Evolutionary conservation across 2,797 vertebrate species (phyloP).

Genomic region (Pantherophis vulpinus): DNA sequence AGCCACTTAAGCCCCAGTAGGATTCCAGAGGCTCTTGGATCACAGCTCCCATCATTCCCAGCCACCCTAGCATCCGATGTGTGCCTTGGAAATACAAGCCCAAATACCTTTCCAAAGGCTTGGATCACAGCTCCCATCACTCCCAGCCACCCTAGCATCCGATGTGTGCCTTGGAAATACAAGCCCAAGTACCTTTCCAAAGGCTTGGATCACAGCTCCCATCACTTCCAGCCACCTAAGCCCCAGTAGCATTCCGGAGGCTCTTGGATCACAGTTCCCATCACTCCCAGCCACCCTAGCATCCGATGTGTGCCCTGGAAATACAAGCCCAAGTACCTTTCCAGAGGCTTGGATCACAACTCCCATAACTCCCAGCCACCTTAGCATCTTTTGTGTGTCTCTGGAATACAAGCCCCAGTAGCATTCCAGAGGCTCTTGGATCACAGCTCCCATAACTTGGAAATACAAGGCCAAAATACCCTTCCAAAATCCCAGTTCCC

Average conservation of each 20-base stretch:
- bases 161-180: not conserved
- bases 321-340: not conserved
- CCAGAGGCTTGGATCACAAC: not conserved
- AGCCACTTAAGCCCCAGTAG: not conserved
- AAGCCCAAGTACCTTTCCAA: not conserved
- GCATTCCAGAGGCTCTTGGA: not conserved
- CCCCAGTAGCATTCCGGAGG: not conserved
- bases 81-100: not conserved
- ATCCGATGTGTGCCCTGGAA: not conserved
- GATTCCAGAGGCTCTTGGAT: not conserved
- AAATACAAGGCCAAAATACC: no score
- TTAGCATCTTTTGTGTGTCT: not conserved
- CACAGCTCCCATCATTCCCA: not conserved
- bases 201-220: not conserved
- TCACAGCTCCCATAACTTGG: not conserved
- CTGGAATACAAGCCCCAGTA: not conserved
- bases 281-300: not conserved
- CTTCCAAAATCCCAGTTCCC: not conserved
- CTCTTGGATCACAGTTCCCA: not conserved
- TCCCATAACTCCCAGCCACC: not conserved
- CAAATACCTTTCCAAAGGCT: not conserved
- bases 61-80: not conserved
- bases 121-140: not conserved
- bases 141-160: not conserved
- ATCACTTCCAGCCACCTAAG: not conserved